These are phyloP conservation scores for Barnardius zonarius DNA, from an alignment of 2,113 vertebrate genomes.

Conservation along the genomic window DNA sequence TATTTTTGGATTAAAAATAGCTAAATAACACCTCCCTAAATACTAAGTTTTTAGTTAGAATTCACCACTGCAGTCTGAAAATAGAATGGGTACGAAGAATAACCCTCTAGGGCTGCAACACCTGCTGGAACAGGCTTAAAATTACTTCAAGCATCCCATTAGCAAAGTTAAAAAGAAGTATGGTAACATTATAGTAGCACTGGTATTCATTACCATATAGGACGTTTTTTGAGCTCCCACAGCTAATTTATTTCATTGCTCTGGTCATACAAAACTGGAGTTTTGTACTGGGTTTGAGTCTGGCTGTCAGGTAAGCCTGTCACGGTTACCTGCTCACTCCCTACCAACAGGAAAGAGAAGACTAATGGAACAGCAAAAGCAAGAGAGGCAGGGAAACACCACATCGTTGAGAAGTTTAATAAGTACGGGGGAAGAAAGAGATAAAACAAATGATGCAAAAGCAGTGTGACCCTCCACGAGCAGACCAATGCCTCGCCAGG, in stretches of 20 bases:
- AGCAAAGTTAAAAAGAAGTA: neutral
- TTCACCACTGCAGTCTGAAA: neutral
- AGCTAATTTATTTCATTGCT: neutral
- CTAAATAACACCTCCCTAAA: neutral
- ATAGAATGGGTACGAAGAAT: neutral
- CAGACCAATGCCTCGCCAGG: neutral
- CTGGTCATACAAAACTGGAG: neutral
- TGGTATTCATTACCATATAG: neutral
- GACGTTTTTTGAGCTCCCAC: neutral
- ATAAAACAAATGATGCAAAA: neutral
- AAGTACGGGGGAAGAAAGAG: neutral
- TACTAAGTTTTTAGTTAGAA: neutral
- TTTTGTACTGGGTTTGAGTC: neutral
- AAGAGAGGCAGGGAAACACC: neutral
- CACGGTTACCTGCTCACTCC: neutral
- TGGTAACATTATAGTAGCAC: neutral
- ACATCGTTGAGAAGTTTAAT: neutral
- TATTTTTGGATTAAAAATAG: neutral
- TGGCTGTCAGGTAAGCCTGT: neutral
- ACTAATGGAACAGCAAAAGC: neutral
- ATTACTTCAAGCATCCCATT: neutral
- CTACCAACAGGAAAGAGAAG: neutral
- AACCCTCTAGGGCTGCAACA: neutral
- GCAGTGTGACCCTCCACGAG: neutral
- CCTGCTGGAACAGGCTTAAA: neutral